Evolutionary conservation across 2,113 vertebrate genomes (phyloP).

Genomic region (Microtus oregoni): DNA sequence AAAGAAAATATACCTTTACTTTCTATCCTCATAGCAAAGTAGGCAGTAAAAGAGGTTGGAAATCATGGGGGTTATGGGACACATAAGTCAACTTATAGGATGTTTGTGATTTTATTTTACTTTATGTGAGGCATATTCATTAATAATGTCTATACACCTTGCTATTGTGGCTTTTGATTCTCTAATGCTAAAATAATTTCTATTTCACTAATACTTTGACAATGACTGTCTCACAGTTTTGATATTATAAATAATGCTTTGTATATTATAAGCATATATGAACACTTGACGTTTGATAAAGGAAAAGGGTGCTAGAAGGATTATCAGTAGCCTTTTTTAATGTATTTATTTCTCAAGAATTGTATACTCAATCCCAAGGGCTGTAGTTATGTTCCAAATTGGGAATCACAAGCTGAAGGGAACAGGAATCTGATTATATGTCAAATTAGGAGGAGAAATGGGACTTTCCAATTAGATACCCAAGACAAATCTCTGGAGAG

Average conservation of each 20-base stretch:
- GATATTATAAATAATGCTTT: not conserved
- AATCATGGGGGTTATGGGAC: not conserved
- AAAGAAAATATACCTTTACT: not conserved
- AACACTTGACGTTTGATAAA: slow-evolving; percentile 5
- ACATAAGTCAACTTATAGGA: not conserved
- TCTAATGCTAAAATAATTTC: slow-evolving; percentile 17
- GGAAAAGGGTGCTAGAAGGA: not conserved
- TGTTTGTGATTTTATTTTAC: not conserved
- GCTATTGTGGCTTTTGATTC: not conserved
- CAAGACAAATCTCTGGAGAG: not conserved
- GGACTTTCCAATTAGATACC: slow-evolving; percentile 36
- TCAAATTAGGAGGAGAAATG: not conserved
- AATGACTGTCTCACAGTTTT: not conserved
- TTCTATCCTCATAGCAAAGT: not conserved
- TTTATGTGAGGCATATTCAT: not conserved
- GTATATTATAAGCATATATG: not conserved
- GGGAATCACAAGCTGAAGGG: not conserved
- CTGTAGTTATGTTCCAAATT: slow-evolving; percentile 12
- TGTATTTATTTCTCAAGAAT: not conserved
- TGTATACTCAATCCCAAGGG: not conserved
- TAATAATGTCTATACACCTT: not conserved
- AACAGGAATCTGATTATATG: not conserved
- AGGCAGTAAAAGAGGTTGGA: not conserved
- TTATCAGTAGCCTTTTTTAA: not conserved
- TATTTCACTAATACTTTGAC: not conserved